Percentiles rank a stretch among this genome's conserved stretches.
Evolutionary conservation across 2,888 invertebrate species (phyloP).

Genomic region (Mimumesa dahlbomi): DNA sequence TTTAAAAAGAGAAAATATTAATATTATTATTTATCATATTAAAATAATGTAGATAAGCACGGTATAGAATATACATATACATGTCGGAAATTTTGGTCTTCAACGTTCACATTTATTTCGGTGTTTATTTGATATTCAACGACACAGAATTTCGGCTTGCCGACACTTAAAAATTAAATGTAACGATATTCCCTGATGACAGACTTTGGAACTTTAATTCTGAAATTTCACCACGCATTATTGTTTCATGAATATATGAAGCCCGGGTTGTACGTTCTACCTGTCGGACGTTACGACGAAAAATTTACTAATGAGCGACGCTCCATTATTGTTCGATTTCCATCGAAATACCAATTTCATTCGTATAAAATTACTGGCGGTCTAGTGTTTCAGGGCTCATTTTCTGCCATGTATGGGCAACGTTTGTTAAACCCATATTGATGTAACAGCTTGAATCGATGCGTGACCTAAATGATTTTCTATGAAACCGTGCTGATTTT

Average conservation of each 20-base stretch:
- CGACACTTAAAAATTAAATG: not conserved
- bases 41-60: no score
- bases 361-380: conserved; percentile 45
- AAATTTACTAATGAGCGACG: conserved; percentile 60
- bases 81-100: not conserved
- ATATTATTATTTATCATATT: no score
- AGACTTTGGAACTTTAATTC: conserved; percentile 4
- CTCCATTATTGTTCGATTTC: conserved; percentile 39
- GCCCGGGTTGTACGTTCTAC: conserved; percentile 15
- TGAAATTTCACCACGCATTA: not conserved
- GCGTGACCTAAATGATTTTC: conserved; percentile 34
- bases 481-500: conserved; percentile 24
- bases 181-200: conserved; percentile 1
- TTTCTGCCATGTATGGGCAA: conserved; percentile 1
- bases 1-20: not conserved
- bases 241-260: conserved; percentile 17
- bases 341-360: conserved; percentile 56
- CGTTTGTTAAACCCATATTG: conserved; percentile 31
- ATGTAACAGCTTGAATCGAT: conserved; percentile 23
- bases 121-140: not conserved
- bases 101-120: not conserved
- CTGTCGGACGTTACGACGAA: conserved; percentile 31
- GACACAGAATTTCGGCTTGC: not conserved
- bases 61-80: no score
- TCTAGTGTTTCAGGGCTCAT: conserved; percentile 27